phyloP scores from a whole-genome alignment of 2,113 vertebrate genomes.

The Gopherus flavomarginatus region DNA sequence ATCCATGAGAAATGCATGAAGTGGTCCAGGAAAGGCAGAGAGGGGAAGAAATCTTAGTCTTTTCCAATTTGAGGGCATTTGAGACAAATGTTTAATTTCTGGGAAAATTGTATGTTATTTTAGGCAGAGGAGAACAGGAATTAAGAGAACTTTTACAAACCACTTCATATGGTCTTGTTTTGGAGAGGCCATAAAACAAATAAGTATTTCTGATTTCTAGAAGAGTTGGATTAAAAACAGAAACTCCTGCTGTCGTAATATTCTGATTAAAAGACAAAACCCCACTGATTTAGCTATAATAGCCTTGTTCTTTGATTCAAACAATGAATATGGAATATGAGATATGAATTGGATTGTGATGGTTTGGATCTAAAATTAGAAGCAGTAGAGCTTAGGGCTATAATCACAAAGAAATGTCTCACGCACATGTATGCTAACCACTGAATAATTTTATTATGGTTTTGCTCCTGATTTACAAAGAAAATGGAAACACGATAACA shows the following conservation, averaged over 20 bases:
- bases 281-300: background rate
- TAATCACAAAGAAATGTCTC: background rate
- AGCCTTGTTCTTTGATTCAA: constrained; percentile 45
- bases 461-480: constrained; percentile 32
- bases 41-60: background rate
- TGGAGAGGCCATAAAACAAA: constrained; percentile 15
- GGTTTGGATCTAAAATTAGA: constrained; percentile 40
- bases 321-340: background rate
- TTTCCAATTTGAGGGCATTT: background rate
- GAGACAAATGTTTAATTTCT: background rate
- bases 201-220: constrained; percentile 10
- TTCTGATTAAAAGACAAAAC: constrained; percentile 21
- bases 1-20: background rate
- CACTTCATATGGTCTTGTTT: constrained; percentile 13
- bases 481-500: background rate
- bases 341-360: constrained; percentile 31
- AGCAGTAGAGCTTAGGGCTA: background rate
- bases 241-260: background rate
- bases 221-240: background rate
- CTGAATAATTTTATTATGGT: constrained; percentile 32
- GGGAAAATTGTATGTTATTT: background rate
- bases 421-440: background rate
- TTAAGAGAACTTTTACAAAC: background rate
- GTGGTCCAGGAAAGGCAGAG: background rate
- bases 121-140: background rate